A percentile compares a stretch with the other conserved stretches of the same genome.
Conservation (phyloP, 2,113 vertebrate genomes). For the Dasyornis broadbenti region DNA sequence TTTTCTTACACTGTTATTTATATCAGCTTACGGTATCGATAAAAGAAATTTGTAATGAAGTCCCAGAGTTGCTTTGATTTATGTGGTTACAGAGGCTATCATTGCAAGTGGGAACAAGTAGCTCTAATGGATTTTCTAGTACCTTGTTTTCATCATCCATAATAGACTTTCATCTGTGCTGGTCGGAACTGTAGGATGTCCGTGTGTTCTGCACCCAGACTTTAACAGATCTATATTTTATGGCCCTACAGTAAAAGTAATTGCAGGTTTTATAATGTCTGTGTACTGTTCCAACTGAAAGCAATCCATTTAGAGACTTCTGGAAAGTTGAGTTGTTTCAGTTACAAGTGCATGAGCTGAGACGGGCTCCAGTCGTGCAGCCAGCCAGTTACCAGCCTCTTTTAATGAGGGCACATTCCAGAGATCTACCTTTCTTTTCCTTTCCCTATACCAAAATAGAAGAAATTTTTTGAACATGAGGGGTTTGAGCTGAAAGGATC, state of each 20-base stretch:
- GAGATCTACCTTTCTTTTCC: not conserved
- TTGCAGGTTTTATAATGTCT: slow-evolving; percentile 61
- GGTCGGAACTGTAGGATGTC: slow-evolving; percentile 51
- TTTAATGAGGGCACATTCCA: not conserved
- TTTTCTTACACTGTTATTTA: slow-evolving; percentile 34
- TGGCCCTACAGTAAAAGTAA: slow-evolving; percentile 64
- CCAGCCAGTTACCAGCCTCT: slow-evolving; percentile 7
- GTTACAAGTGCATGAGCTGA: slow-evolving; percentile 32
- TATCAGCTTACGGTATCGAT: not conserved
- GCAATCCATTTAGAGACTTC: slow-evolving; percentile 64
- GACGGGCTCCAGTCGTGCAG: not conserved
- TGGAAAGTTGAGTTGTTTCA: slow-evolving; percentile 12
- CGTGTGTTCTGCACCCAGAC: slow-evolving; percentile 57
- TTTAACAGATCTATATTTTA: slow-evolving; percentile 70
- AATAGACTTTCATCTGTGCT: slow-evolving; percentile 60
- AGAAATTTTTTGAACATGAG: not conserved
- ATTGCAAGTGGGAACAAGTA: slow-evolving; percentile 49
- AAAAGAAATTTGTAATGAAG: slow-evolving; percentile 19
- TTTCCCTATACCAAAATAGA: not conserved
- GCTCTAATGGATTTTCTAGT: slow-evolving; percentile 65
- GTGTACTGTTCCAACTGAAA: slow-evolving; percentile 47
- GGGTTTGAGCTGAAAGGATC: not conserved
- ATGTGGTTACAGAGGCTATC: slow-evolving; percentile 26
- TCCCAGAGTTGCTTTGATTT: slow-evolving; percentile 1
- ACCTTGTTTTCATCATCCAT: slow-evolving; percentile 67